Evolutionary conservation across 1,140 invertebrate genomes (phyloP).

Genomic region (Pachypsylla venusta): DNA sequence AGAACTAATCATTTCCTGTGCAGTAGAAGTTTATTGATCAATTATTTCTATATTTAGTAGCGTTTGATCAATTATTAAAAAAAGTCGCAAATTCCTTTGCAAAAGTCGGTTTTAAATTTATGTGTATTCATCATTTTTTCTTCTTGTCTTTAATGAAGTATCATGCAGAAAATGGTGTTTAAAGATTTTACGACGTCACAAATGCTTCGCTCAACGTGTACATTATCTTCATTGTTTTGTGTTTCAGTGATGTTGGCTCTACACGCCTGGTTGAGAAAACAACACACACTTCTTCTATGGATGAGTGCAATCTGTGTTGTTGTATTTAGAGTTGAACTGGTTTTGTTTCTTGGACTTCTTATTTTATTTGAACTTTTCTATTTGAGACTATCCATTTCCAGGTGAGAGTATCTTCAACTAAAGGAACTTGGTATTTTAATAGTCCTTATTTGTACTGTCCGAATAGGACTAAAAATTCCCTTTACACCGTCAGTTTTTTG

Average conservation of each 20-base stretch:
- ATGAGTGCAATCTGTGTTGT: slow-evolving; percentile 73
- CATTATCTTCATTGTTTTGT: slow-evolving; percentile 18
- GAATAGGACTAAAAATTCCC: too few species aligned
- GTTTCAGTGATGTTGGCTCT: slow-evolving; percentile 72
- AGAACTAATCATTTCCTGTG: too few species aligned
- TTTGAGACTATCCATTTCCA: slow-evolving; percentile 34
- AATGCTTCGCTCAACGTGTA: not conserved
- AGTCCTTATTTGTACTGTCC: too few species aligned
- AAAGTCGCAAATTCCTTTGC: too few species aligned
- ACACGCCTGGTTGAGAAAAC: slow-evolving; percentile 66
- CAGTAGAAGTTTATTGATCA: too few species aligned
- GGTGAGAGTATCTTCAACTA: slow-evolving; percentile 35
- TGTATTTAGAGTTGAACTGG: slow-evolving; percentile 82
- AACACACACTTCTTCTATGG: slow-evolving; percentile 60
- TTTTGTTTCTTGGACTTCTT: slow-evolving; percentile 73
- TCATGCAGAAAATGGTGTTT: not conserved
- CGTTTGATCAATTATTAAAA: too few species aligned
- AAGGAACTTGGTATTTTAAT: too few species aligned
- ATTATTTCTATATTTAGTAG: too few species aligned
- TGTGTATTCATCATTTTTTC: slow-evolving; percentile 7
- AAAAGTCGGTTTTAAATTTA: too few species aligned
- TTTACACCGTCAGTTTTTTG: too few species aligned
- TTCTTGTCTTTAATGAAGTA: not conserved
- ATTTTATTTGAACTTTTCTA: slow-evolving; percentile 59
- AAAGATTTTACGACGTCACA: slow-evolving; percentile 6